phyloP scores from a whole-genome alignment of 1,140 invertebrate genomes.

The Bombus sylvicola region DNA sequence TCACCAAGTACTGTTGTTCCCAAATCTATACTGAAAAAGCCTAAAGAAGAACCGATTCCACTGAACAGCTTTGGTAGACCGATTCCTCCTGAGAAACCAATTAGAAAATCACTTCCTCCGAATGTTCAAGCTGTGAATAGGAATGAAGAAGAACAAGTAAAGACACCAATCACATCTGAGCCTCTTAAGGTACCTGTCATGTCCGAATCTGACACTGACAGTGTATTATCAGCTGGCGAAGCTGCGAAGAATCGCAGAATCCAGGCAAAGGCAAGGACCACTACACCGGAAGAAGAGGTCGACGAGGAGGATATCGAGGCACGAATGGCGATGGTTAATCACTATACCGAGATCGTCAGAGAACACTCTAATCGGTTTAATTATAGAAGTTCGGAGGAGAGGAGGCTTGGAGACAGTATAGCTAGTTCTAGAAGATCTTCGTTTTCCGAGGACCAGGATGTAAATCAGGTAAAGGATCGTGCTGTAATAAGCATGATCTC shows the following conservation, averaged over 20 bases:
- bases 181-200: constrained; percentile 61
- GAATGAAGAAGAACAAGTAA: constrained; percentile 25
- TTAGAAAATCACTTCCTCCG: constrained; percentile 51
- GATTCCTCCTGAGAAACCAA: constrained; percentile 74
- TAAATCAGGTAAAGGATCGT: background rate
- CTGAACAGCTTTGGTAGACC: constrained; percentile 73
- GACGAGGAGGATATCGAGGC: constrained; percentile 85
- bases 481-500: background rate
- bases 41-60: constrained; percentile 73
- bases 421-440: constrained; percentile 52
- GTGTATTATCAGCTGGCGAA: constrained; percentile 76
- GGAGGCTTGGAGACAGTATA: constrained; percentile 7
- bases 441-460: constrained; percentile 50
- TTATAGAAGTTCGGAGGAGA: constrained; percentile 32
- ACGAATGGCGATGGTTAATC: constrained; percentile 86
- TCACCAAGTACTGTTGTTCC: constrained; percentile 86
- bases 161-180: background rate
- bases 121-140: background rate
- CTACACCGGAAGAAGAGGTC: constrained; percentile 83
- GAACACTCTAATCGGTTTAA: constrained; percentile 80
- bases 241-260: constrained; percentile 79
- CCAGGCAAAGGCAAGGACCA: constrained; percentile 73
- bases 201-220: constrained; percentile 74
- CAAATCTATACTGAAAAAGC: constrained; percentile 89
- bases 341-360: constrained; percentile 91